A percentile compares a stretch with the other conserved stretches of the same genome.
phyloP scores from a whole-genome alignment of 2,113 vertebrate genomes.

The Pterocles burchelli region DNA sequence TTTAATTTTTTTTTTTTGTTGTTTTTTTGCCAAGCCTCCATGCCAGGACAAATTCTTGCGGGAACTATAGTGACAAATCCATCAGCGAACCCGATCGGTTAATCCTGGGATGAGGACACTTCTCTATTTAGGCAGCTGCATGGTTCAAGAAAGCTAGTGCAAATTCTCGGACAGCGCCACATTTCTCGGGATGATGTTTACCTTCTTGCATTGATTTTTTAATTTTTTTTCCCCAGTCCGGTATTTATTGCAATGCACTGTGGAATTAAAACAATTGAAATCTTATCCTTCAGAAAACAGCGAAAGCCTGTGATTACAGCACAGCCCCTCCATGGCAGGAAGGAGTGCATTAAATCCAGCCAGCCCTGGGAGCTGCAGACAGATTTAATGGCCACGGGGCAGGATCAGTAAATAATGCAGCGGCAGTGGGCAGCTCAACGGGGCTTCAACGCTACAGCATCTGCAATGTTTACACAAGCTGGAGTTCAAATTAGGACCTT shows the following conservation, averaged over 20 bases:
- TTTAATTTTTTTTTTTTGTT: background rate
- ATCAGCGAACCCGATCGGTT: background rate
- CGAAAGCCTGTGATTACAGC: background rate
- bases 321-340: background rate
- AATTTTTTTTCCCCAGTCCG: accelerated
- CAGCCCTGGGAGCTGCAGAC: slow-evolving; percentile 10
- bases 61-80: slow-evolving; percentile 17
- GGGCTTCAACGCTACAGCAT: background rate
- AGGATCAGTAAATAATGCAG: slow-evolving; percentile 44
- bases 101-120: background rate
- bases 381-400: slow-evolving; percentile 8
- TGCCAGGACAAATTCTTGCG: background rate
- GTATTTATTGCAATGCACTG: background rate
- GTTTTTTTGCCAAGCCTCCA: background rate
- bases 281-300: background rate
- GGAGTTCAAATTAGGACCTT: slow-evolving; percentile 49
- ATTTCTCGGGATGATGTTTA: background rate
- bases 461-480: slow-evolving; percentile 25
- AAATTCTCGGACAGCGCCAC: background rate
- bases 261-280: background rate
- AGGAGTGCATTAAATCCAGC: slow-evolving; percentile 18
- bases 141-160: background rate
- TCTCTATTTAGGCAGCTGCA: background rate
- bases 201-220: background rate
- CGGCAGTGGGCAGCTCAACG: slow-evolving; percentile 26